Evolutionary conservation across 2,888 invertebrate species (phyloP), one percentile per base, ranked within the genome.

Genomic region (Encarsia formosa): DNA sequence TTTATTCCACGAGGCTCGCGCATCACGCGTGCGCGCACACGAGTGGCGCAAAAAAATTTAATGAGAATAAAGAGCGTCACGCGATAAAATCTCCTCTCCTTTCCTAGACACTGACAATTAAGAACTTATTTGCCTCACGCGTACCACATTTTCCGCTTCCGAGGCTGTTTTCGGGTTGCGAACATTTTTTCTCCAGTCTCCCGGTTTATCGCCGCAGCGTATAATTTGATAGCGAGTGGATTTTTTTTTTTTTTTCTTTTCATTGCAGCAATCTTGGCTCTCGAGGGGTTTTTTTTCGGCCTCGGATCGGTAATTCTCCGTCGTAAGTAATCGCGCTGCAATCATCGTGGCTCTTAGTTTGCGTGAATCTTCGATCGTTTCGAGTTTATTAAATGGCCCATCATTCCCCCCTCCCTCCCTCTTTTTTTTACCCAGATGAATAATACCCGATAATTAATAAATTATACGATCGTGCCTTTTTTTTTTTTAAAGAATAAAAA

Each of bases 71-170:
- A 48, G 52, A 55, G 57, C 26, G 37, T 11, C 34, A 9, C 31
- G 42, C 26, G 31, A 9, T 23, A 5, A 6, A 6, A 26, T 26
- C 26, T 26, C 26, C 26, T 6, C 11, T 11, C 22, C n/a, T n/a
- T 69, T 68, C 61, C 49, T 42, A 51, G 54, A 50, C 59, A 61
- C 63, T 63, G 63, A 66, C 67, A 65, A 69, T 69, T 68, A 69
- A 64, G 62, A 63, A 64, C 59, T 65, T 65, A 63, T 65, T 64
- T 59, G 61, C 62, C 62, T 61, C 50, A 46, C 57, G 57, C 50
- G 47, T 46, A 48, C 45, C 26, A 20, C n/a, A 5, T 34, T 34
- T 34, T 15, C 20, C 22, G 19, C 22, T 11, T 20, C 13, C 40
- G 16, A 6, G 13, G 35, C 16, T 35, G 34, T n/a, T 8, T 19